phyloP scores from a whole-genome alignment of 2,888 invertebrate species.

The Spisula subtruncata region DNA sequence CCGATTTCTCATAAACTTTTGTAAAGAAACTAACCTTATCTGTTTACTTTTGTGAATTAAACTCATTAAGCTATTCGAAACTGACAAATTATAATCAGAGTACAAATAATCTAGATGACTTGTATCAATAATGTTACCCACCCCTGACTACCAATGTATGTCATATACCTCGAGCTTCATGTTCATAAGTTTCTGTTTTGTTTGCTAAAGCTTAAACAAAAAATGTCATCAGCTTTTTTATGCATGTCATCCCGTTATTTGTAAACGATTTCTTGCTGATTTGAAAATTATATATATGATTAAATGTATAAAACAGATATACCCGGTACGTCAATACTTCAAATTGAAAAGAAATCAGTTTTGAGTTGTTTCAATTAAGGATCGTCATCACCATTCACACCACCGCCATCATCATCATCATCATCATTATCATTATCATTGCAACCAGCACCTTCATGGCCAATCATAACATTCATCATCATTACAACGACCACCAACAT shows the following conservation, averaged over 20 bases:
- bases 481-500: too few relatives aligned
- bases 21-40: constrained; percentile 36
- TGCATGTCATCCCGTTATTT: constrained; percentile 13
- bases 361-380: too few relatives aligned
- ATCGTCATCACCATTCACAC: background rate
- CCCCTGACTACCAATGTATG: constrained; percentile 45
- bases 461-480: too few relatives aligned
- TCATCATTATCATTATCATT: background rate
- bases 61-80: constrained; percentile 46
- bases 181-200: background rate
- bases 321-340: too few relatives aligned
- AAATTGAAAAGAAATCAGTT: too few relatives aligned
- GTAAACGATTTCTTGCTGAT: background rate
- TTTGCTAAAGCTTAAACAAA: background rate
- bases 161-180: background rate
- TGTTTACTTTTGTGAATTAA: constrained; percentile 49
- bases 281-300: too few relatives aligned
- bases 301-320: too few relatives aligned
- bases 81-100: constrained; percentile 51
- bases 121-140: constrained; percentile 34
- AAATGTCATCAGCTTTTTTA: background rate
- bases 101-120: constrained; percentile 52
- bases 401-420: background rate
- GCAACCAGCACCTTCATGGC: too few relatives aligned
- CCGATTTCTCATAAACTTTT: constrained; percentile 7